Evolutionary conservation across 2,888 invertebrate genomes (phyloP).

Genomic region (Drosophila rubida): DNA sequence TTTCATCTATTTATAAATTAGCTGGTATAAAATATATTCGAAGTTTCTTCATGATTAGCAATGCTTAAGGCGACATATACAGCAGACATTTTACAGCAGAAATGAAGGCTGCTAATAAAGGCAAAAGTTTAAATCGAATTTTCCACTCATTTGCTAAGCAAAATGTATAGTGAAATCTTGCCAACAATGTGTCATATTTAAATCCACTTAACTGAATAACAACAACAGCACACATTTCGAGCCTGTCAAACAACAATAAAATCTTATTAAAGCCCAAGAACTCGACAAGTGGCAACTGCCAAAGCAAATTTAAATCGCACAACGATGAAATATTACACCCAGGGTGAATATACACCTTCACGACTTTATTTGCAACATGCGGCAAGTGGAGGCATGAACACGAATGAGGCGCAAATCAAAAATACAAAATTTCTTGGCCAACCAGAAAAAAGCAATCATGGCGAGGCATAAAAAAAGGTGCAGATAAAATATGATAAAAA

Average conservation of each 20-base stretch:
- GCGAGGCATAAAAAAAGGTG: constrained; percentile 29
- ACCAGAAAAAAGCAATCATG: constrained; percentile 68
- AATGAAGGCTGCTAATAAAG: too few species aligned
- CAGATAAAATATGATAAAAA: constrained; percentile 55
- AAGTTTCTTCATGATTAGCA: too few species aligned
- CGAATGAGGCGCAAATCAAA: constrained; percentile 55
- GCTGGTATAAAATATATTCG: too few species aligned
- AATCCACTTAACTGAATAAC: neutral
- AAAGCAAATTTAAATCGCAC: constrained; percentile 62
- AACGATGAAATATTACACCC: constrained; percentile 72
- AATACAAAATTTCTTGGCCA: constrained; percentile 59
- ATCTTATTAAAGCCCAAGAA: constrained; percentile 60
- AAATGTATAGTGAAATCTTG: neutral
- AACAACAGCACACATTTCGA: constrained; percentile 46
- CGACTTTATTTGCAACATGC: constrained; percentile 46
- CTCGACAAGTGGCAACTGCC: constrained; percentile 45
- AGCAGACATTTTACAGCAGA: too few species aligned
- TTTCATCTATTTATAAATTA: too few species aligned
- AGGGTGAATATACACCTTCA: constrained; percentile 68
- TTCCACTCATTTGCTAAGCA: too few species aligned
- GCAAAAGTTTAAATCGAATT: too few species aligned
- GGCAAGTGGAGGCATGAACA: constrained; percentile 14
- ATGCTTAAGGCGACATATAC: too few species aligned
- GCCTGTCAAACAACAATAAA: constrained; percentile 67
- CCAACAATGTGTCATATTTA: neutral